A percentile compares a stretch with the other conserved stretches of the same genome.
Evolutionary conservation across 2,797 vertebrate species (phyloP).

Genomic region (Muscicapa comitata): DNA sequence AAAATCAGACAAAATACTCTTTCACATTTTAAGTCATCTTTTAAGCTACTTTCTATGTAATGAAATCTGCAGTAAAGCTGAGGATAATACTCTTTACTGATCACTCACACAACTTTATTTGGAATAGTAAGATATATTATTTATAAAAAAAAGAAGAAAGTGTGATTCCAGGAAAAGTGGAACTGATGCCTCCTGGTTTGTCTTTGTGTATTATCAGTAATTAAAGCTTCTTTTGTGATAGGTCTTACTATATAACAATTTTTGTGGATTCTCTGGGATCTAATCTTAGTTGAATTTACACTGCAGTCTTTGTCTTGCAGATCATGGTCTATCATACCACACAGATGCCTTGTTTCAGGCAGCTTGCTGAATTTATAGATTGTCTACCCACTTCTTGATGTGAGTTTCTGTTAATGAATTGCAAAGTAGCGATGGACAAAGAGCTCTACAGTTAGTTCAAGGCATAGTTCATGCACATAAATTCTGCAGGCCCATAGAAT

Average conservation of each 20-base stretch:
- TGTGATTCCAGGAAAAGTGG: neutral
- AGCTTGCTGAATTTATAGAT: neutral
- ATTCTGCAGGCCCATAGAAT: neutral
- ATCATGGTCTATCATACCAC: neutral
- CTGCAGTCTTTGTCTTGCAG: neutral
- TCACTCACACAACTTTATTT: neutral
- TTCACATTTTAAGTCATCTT: neutral
- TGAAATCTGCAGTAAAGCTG: neutral
- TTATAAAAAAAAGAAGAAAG: neutral
- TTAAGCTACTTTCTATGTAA: neutral
- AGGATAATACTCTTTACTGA: neutral
- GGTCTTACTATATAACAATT: neutral
- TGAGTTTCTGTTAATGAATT: neutral
- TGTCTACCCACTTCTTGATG: neutral
- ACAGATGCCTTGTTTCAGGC: neutral
- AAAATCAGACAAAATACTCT: neutral
- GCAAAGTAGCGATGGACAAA: neutral
- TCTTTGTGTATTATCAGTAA: neutral
- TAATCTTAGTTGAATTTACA: neutral
- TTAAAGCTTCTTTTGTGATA: neutral
- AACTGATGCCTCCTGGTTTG: neutral
- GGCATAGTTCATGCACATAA: neutral
- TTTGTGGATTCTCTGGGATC: neutral
- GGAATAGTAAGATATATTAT: neutral
- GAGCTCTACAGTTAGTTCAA: neutral